These are phyloP conservation scores for Momotus momota DNA, from an alignment of 2,797 vertebrate species.

Conservation along the genomic window DNA sequence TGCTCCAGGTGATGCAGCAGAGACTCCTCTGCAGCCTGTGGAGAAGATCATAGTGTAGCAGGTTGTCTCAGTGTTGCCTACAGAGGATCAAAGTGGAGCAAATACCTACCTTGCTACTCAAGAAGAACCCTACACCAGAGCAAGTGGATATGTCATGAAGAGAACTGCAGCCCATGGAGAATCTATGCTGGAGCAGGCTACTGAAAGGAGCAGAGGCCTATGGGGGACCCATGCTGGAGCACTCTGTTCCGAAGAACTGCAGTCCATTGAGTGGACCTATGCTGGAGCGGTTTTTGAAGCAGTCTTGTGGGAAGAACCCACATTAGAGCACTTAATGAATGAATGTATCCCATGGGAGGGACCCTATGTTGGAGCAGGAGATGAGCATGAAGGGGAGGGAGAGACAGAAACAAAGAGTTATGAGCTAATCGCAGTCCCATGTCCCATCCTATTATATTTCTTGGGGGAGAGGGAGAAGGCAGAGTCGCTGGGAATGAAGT, in stretches of 20 bases:
- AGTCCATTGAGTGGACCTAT: not conserved
- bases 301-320: fast-evolving
- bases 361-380: fast-evolving
- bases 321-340: not conserved
- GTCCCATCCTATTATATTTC: fast-evolving
- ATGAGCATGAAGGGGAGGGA: not conserved
- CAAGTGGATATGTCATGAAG: not conserved
- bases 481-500: not conserved
- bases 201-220: not conserved
- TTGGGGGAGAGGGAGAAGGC: fast-evolving
- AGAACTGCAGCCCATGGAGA: not conserved
- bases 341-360: not conserved
- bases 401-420: not conserved
- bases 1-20: not conserved
- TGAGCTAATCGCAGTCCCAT: fast-evolving
- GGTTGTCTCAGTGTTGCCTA: not conserved
- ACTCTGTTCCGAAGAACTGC: not conserved
- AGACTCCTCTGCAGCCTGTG: not conserved
- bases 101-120: fast-evolving
- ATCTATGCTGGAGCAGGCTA: fast-evolving
- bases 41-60: not conserved
- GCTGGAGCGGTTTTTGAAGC: not conserved
- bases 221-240: not conserved
- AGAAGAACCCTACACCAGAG: not conserved
- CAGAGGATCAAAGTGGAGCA: not conserved